Evolutionary conservation across 2,888 invertebrate species (phyloP).

Genomic region (Druceiella hillmani): DNA sequence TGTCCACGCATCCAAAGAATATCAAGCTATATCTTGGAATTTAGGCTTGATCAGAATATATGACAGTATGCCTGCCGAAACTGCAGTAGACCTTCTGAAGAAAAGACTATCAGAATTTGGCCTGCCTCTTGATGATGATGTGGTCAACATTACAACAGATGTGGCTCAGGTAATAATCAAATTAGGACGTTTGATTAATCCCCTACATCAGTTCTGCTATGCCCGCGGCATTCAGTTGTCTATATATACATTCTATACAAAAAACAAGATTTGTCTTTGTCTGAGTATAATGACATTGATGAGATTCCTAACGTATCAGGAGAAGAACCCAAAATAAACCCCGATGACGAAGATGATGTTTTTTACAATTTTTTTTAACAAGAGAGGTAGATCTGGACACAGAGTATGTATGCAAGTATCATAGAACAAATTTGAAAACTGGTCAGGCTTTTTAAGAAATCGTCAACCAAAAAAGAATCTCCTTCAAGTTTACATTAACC

Average conservation of each 20-base stretch:
- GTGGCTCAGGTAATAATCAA: conserved; percentile 27
- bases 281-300: conserved; percentile 8
- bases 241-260: conserved; percentile 22
- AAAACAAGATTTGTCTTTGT: conserved; percentile 13
- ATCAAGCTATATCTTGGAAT: conserved; percentile 16
- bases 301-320: conserved; percentile 6
- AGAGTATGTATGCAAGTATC: conserved; percentile 16
- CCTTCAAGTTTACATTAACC: conserved; percentile 6
- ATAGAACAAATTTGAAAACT: conserved; percentile 20
- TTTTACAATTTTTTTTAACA: conserved; percentile 9
- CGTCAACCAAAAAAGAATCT: background rate
- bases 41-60: conserved; percentile 22
- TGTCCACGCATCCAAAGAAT: conserved; percentile 11
- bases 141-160: conserved; percentile 27
- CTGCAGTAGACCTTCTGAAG: conserved; percentile 20
- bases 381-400: conserved; percentile 13
- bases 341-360: conserved; percentile 12
- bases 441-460: too few species aligned
- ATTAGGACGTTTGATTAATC: conserved; percentile 21
- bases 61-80: conserved; percentile 24
- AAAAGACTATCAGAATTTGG: conserved; percentile 20
- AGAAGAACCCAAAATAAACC: conserved; percentile 5
- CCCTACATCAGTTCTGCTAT: conserved; percentile 24
- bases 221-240: conserved; percentile 22
- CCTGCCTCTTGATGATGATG: conserved; percentile 24